Base-by-base conservation (phyloP, 1,140 invertebrate genomes). In the Zaprionus taronus region DNA sequence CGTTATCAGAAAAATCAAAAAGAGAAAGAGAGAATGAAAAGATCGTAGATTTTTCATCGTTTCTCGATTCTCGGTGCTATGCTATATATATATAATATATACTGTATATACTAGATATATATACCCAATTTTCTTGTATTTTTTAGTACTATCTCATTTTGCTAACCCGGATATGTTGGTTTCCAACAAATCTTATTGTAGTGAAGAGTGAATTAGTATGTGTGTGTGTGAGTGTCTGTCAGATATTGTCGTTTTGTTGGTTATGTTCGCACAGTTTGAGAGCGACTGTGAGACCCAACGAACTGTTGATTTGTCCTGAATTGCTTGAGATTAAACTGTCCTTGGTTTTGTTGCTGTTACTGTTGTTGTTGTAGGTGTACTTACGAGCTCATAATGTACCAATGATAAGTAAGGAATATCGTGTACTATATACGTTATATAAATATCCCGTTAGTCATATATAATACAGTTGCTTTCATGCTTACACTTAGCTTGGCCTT, bases 251-350 rank as follows among this genome's bases (percentile, higher is more conserved):
- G 51, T 67, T 44, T 69, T 57, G 58, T 70, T 63, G 47, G 34
- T 62, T 51, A 55, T 63, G 64, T 63, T 76, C 47, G 51, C 41
- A 47, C 41, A 47, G 41, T 17, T 47, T 47, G 7, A 20, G 41
- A 47, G 41, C 41, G 9, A 47, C n/a, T 17, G n/a, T 47, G 41
- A 20, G 41, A 47, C 2, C 41, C 41, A 47, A 47, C 41, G 41
- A 47, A 51, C 47, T 66, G 75, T 79, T 89, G 85, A 90, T 89
- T 89, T 89, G 85, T 89, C 85, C 51, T 80, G 73, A 81, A 84
- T 89, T 89, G 84, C 82, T 84, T 89, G 83, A 68, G 83, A 68
- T 80, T 76, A 80, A 58, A 47, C 36, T 61, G 63, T 72, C n/a
- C 34, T 44, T 61, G n/a, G 12, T 31, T 5, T 49, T 38, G 53